Evolutionary conservation across 2,797 vertebrate genomes (phyloP).

Genomic region (Tiaroga cobitis): DNA sequence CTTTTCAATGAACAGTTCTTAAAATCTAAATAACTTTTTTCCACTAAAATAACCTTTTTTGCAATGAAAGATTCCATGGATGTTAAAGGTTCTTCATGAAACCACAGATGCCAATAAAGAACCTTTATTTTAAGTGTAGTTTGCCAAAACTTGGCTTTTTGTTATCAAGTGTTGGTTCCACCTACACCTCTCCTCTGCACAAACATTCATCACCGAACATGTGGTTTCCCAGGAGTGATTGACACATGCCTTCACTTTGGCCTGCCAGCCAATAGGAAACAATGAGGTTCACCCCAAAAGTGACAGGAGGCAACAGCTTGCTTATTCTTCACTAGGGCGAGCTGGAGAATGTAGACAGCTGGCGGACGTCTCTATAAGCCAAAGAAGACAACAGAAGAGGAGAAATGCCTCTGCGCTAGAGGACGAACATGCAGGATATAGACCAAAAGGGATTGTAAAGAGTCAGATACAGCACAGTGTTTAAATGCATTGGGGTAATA

Average conservation of each 20-base stretch:
- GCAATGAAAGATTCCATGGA: neutral
- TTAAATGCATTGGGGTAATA: neutral
- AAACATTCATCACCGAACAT: slow-evolving; percentile 40
- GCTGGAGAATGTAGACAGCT: slow-evolving; percentile 43
- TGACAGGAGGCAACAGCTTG: slow-evolving; percentile 60
- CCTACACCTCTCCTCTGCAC: slow-evolving; percentile 37
- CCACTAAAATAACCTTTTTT: too few relatives aligned
- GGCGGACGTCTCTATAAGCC: slow-evolving; percentile 56
- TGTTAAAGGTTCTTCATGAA: neutral
- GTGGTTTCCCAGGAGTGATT: slow-evolving; percentile 56
- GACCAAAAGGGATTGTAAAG: slow-evolving; percentile 2
- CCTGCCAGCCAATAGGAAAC: slow-evolving; percentile 59
- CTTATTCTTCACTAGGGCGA: slow-evolving; percentile 50
- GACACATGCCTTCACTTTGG: slow-evolving; percentile 51
- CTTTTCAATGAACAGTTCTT: too few relatives aligned
- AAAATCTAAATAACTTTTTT: too few relatives aligned
- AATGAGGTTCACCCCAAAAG: slow-evolving; percentile 56
- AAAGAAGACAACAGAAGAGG: slow-evolving; percentile 50
- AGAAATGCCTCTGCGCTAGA: slow-evolving; percentile 12
- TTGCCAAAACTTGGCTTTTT: slow-evolving; percentile 49
- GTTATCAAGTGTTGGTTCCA: slow-evolving; percentile 44
- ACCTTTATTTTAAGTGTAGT: neutral
- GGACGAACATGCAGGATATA: slow-evolving; percentile 14
- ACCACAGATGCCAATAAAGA: neutral
- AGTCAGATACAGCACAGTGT: neutral